phyloP scores from a whole-genome alignment of 2,888 invertebrate genomes.

The Ischnura elegans region DNA sequence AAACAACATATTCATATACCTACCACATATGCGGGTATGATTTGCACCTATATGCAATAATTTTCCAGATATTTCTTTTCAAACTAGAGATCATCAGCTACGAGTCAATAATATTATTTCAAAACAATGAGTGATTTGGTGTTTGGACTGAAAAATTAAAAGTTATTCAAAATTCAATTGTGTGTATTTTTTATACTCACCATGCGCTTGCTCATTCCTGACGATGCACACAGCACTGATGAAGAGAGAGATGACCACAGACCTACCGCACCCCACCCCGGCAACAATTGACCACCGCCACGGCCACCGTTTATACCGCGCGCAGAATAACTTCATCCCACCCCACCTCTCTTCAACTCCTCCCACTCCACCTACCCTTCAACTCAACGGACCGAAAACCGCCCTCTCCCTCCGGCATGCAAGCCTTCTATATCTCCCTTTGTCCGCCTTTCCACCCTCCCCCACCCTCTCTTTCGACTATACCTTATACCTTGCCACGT shows the following conservation, averaged over 20 bases:
- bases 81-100: too few species aligned
- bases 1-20: too few species aligned
- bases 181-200: not conserved
- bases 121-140: too few species aligned
- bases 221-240: not conserved
- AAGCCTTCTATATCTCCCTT: not conserved
- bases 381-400: not conserved
- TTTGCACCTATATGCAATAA: too few species aligned
- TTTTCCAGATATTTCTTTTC: too few species aligned
- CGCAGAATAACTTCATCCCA: not conserved
- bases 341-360: not conserved
- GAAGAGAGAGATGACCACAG: not conserved
- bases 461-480: conserved; percentile 21
- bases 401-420: not conserved
- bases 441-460: not conserved
- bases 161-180: too few species aligned
- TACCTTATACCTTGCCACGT: conserved; percentile 11
- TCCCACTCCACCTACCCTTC: not conserved
- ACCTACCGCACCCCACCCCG: not conserved
- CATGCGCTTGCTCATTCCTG: too few species aligned
- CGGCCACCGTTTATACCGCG: not conserved
- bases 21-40: too few species aligned
- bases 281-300: not conserved
- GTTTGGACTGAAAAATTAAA: too few species aligned
- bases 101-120: too few species aligned